Percentiles rank a stretch among this genome's conserved stretches.
Conservation (phyloP, 2,113 vertebrate species). For the Pagrus major region DNA sequence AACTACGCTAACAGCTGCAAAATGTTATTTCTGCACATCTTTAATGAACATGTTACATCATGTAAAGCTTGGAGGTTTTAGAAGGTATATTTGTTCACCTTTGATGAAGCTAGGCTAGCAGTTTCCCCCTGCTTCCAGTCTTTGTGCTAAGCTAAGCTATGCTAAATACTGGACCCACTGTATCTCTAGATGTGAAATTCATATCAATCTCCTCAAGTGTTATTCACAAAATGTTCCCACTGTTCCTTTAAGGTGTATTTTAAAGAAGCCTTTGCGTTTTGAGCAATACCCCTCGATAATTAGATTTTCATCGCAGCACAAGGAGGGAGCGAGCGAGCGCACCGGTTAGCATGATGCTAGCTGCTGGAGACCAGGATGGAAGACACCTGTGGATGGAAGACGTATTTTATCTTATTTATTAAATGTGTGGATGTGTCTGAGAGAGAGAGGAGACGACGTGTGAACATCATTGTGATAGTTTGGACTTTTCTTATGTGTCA, state of each 20-base stretch:
- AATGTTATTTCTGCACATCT: background rate
- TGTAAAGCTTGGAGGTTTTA: background rate
- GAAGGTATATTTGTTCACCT: background rate
- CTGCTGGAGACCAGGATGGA: conserved; percentile 41
- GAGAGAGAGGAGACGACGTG: background rate
- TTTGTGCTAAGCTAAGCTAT: conserved; percentile 15
- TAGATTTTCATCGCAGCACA: background rate
- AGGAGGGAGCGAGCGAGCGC: background rate
- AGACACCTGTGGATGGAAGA: conserved; percentile 27
- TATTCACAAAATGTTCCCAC: background rate
- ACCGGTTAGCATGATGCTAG: background rate
- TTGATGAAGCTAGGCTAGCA: no score
- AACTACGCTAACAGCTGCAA: background rate
- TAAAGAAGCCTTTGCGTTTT: background rate
- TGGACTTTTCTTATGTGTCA: conserved; percentile 1
- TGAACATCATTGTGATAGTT: background rate
- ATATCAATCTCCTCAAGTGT: background rate
- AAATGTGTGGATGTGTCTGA: conserved; percentile 8
- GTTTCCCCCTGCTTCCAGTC: no score
- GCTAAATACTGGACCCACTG: background rate
- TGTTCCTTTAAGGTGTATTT: background rate
- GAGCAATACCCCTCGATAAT: background rate
- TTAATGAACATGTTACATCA: background rate
- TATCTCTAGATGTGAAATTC: background rate
- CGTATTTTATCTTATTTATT: conserved; percentile 29